These are phyloP conservation scores for Entomobrya proxima DNA, from an alignment of 2,888 invertebrate genomes.

Conservation along the genomic window DNA sequence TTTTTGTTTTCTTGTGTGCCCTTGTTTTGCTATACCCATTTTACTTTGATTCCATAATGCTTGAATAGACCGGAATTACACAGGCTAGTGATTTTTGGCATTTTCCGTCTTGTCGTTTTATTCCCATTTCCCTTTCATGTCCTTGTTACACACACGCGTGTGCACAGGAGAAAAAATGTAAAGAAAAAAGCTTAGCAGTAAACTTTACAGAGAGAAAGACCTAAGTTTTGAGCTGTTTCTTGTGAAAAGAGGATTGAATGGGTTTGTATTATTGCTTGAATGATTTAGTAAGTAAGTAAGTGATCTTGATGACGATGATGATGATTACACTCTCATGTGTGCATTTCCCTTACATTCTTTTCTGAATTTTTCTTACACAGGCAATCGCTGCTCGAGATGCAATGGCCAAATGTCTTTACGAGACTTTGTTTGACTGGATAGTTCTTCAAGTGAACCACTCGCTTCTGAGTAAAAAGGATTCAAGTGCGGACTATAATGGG, in stretches of 20 bases:
- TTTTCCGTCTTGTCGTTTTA: neutral
- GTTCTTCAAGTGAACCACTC: constrained; percentile 97
- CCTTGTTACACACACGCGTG: neutral
- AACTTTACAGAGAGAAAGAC: no score
- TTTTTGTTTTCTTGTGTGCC: no score
- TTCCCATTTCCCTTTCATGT: neutral
- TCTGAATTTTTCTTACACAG: constrained; percentile 77
- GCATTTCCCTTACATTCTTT: constrained; percentile 33
- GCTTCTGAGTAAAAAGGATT: constrained; percentile 92
- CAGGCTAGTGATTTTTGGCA: neutral
- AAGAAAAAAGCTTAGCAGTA: neutral
- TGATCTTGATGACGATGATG: neutral
- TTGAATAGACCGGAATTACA: neutral
- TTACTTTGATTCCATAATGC: neutral
- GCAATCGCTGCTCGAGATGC: constrained; percentile 95
- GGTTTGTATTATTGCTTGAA: neutral
- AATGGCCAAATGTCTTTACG: constrained; percentile 97
- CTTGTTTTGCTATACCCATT: neutral
- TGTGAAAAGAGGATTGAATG: neutral
- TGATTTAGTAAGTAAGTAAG: neutral
- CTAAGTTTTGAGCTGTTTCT: neutral
- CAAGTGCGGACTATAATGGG: constrained; percentile 89
- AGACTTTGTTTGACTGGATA: constrained; percentile 98
- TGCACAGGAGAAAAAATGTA: neutral
- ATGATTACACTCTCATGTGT: neutral